Evolutionary conservation across 35 echinoderm and acorn worm species (phyloP).

Genomic region (Apostichopus parvimensis): DNA sequence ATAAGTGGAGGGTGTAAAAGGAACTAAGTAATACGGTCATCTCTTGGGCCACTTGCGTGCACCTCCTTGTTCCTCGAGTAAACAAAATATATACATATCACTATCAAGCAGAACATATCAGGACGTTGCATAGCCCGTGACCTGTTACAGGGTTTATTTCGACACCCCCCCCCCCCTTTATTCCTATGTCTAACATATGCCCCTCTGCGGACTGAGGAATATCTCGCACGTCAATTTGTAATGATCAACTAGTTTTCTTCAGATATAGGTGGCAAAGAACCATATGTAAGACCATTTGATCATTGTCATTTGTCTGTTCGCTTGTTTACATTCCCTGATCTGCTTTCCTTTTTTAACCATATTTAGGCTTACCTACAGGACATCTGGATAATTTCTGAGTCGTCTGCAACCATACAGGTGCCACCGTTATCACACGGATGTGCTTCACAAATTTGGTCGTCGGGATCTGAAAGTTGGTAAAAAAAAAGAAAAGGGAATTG

Average conservation of each 20-base stretch:
- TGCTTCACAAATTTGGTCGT: neutral
- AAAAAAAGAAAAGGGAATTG: neutral
- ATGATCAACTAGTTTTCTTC: neutral
- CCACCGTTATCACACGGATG: conserved; percentile 2
- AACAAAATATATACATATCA: too few relatives aligned
- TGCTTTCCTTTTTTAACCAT: neutral
- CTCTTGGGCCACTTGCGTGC: too few relatives aligned
- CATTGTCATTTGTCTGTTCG: neutral
- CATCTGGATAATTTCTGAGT: neutral
- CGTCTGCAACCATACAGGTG: neutral
- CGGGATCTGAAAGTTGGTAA: neutral
- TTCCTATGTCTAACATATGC: neutral
- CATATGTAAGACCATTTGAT: neutral
- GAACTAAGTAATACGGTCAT: too few relatives aligned
- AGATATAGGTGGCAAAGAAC: too few relatives aligned
- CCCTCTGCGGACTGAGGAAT: neutral
- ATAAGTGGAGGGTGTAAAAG: too few relatives aligned
- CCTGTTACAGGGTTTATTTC: neutral
- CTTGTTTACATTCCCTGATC: neutral
- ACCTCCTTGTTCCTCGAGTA: too few relatives aligned
- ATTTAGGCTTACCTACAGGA: conserved; percentile 8
- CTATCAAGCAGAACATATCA: too few relatives aligned
- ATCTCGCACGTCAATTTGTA: neutral
- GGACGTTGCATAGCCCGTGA: too few relatives aligned
- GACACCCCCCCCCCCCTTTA: neutral